Conservation (phyloP, 1,140 invertebrate species). For the Calephelis nemesis region DNA sequence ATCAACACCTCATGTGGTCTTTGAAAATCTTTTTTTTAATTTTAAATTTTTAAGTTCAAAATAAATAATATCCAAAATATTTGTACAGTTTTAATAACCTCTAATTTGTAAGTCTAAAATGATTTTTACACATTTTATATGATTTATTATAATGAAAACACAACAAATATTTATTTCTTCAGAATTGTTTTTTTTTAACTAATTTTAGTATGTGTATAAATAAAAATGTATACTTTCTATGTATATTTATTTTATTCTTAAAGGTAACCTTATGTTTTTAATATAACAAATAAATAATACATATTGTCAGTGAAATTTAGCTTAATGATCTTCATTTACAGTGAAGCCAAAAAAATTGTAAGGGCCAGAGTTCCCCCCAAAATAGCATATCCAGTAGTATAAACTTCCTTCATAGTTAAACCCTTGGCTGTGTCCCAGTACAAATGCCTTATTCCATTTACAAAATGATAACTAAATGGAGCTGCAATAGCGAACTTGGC, state of each 20-base stretch:
- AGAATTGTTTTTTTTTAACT: not conserved
- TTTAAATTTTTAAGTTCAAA: constrained; percentile 4
- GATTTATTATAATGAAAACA: constrained; percentile 3
- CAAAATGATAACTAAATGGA: constrained; percentile 84
- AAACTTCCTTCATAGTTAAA: constrained; percentile 85
- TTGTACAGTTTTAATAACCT: constrained; percentile 2
- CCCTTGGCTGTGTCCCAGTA: constrained; percentile 86
- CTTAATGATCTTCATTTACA: constrained; percentile 47
- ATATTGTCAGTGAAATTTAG: not conserved
- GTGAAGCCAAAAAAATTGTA: constrained; percentile 58
- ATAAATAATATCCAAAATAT: constrained; percentile 13
- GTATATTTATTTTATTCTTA: constrained; percentile 4
- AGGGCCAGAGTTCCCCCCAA: constrained; percentile 68
- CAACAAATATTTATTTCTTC: constrained; percentile 23
- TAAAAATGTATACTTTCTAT: constrained; percentile 14
- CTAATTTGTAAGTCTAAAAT: not conserved
- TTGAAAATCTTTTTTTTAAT: constrained; percentile 19
- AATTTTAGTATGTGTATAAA: not conserved
- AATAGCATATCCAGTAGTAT: constrained; percentile 84
- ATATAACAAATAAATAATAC: not conserved
- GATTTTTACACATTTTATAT: constrained; percentile 16
- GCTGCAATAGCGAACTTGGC: constrained; percentile 81
- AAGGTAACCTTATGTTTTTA: not conserved
- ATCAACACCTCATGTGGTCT: constrained; percentile 55
- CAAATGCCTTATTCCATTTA: constrained; percentile 87